Base-by-base conservation (phyloP, 1,140 invertebrate genomes). In the Dendrolimus punctatus region DNA sequence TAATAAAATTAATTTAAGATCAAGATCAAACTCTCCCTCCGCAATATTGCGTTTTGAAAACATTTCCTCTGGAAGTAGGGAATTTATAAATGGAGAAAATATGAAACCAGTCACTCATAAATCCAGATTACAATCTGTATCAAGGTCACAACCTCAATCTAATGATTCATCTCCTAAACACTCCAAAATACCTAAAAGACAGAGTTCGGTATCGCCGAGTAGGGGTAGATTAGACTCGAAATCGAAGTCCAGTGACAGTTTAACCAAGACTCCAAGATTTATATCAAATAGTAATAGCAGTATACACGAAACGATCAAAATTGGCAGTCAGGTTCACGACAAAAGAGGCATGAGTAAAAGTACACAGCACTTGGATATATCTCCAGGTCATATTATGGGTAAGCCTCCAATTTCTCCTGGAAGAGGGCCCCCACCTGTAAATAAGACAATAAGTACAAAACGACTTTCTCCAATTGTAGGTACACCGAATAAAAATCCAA, bases 241-340 rank as follows among this genome's bases (percentile, higher is more conserved):
- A 67, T 68, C 67, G 57, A 64, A 74, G 40, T 52, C 73, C 10
- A 62, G 82, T 54, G 79, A 68, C 56, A 68, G 62, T 60, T 55
- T 85, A 39, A 70, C 68, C 50, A 71, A 71, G 66, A 82, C 76
- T 66, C 83, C 83, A 64, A 76, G 74, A 51, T 86, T 78, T 51
- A 86, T 88, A 44, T 88, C 87, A 4, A 88, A 76, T 42, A 88
- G 87, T 56, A 87, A 85, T 0, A 87, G 85, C 55, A 87, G 85
- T 58, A 87, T 88, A 51, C 75, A 87, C 47, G 85, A 88, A 63
- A 87, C 79, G 2, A 82, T 80, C 39, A 80, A 64, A 64, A 70
- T 84, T 60, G 74, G 77, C 48, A 75, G 78, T 61, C 68, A 72
- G 52, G 66, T 69, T 40, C 76, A 80, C 55, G 78, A 83, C 51